Evolutionary conservation across 1,140 invertebrate genomes (phyloP).

Genomic region (Tetragonula clypearis): DNA sequence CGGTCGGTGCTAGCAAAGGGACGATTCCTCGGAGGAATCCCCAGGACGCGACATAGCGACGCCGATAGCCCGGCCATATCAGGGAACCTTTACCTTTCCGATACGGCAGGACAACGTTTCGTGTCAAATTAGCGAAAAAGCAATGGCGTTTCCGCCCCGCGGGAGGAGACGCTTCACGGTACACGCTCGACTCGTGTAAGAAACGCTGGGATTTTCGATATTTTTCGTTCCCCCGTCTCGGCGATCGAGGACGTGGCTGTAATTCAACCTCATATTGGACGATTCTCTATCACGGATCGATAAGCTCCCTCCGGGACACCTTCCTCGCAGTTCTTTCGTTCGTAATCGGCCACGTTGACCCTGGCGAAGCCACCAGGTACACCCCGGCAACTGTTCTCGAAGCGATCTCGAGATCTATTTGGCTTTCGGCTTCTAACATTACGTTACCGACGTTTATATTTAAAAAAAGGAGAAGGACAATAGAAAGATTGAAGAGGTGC

Average conservation of each 20-base stretch:
- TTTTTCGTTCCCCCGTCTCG: conserved; percentile 23
- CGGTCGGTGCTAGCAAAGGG: background rate
- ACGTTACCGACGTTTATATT: background rate
- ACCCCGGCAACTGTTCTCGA: background rate
- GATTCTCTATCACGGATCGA: conserved; percentile 62
- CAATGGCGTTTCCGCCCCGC: conserved; percentile 60
- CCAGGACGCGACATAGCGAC: conserved; percentile 19
- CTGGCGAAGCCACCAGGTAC: background rate
- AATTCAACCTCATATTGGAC: conserved; percentile 65
- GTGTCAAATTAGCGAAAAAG: conserved; percentile 70
- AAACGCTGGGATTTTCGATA: conserved; percentile 60
- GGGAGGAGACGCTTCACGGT: conserved; percentile 57
- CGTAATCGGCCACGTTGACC: background rate
- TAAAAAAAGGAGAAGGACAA: background rate
- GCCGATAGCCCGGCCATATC: conserved; percentile 40
- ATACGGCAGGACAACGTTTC: conserved; percentile 65
- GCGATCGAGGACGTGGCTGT: conserved; percentile 18
- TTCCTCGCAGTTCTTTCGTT: background rate
- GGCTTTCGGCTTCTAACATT: background rate
- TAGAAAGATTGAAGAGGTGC: background rate
- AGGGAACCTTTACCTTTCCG: conserved; percentile 29
- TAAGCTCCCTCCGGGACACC: conserved; percentile 27
- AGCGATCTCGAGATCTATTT: background rate
- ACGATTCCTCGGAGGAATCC: conserved; percentile 47
- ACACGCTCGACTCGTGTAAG: conserved; percentile 62